phyloP scores from a whole-genome alignment of 2,888 invertebrate species.

The Keiferia lycopersicella region DNA sequence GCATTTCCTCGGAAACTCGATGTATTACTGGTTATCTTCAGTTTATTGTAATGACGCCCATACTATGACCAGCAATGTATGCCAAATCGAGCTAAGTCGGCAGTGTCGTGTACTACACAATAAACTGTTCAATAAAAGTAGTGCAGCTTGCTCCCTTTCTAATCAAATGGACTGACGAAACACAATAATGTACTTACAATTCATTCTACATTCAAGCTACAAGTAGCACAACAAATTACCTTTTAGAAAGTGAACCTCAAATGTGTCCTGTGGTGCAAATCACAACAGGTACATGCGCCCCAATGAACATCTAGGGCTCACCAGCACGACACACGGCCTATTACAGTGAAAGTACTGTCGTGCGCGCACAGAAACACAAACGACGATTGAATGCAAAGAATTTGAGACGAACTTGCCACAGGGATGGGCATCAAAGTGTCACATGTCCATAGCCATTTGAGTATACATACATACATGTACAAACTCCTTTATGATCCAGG shows the following conservation, averaged over 20 bases:
- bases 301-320: slow-evolving; percentile 51
- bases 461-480: background rate
- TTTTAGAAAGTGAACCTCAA: slow-evolving; percentile 19
- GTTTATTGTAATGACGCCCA: too few relatives aligned
- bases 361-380: background rate
- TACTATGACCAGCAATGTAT: too few relatives aligned
- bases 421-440: background rate
- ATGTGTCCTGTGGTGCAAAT: slow-evolving; percentile 16
- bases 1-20: too few relatives aligned
- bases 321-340: slow-evolving; percentile 34
- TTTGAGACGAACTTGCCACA: slow-evolving; percentile 1
- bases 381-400: slow-evolving; percentile 12
- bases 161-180: slow-evolving; percentile 3
- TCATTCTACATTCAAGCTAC: background rate
- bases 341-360: slow-evolving; percentile 44
- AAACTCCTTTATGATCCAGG: background rate
- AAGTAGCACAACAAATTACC: slow-evolving; percentile 7
- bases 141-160: background rate
- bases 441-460: background rate
- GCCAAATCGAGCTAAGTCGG: too few relatives aligned
- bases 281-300: slow-evolving; percentile 35
- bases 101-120: too few relatives aligned
- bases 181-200: background rate
- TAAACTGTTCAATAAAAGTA: background rate
- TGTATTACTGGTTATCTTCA: too few relatives aligned